These are phyloP conservation scores for Amorpha juglandis DNA, from an alignment of 2,888 invertebrate genomes.

Conservation along the genomic window DNA sequence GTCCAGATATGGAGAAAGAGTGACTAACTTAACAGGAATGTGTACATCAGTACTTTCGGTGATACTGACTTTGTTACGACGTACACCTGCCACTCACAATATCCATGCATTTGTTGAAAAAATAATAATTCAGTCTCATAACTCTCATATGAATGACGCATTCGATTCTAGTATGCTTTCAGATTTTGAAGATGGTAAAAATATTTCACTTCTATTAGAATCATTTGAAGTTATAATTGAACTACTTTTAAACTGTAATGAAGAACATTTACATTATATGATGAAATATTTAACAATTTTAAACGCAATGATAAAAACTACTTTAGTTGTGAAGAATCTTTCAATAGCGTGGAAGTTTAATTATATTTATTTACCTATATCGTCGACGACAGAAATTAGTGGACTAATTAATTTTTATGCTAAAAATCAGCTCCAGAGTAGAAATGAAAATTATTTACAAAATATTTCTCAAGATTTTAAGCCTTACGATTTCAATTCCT, in stretches of 20 bases:
- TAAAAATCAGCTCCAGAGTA: conserved; percentile 30
- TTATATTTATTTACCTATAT: conserved; percentile 74
- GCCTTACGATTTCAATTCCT: conserved; percentile 66
- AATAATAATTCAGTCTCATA: conserved; percentile 49
- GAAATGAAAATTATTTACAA: conserved; percentile 30
- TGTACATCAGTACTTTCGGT: conserved; percentile 27
- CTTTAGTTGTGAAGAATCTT: conserved; percentile 67
- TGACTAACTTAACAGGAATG: conserved; percentile 41
- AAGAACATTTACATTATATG: conserved; percentile 68
- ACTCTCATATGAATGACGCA: conserved; percentile 31
- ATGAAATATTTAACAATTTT: conserved; percentile 59
- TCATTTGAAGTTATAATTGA: conserved; percentile 64
- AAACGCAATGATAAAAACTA: conserved; percentile 65
- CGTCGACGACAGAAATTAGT: conserved; percentile 65
- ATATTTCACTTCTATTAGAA: conserved; percentile 59
- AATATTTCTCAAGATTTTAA: conserved; percentile 42
- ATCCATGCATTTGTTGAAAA: conserved; percentile 66
- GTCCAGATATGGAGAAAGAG: conserved; percentile 47
- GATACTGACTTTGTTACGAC: conserved; percentile 57
- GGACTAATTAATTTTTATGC: conserved; percentile 64
- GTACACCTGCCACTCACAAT: conserved; percentile 60
- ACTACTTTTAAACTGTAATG: conserved; percentile 60
- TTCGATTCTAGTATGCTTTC: conserved; percentile 42
- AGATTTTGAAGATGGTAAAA: conserved; percentile 63
- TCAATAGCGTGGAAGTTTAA: conserved; percentile 76